Evolutionary conservation across 2,888 invertebrate genomes (phyloP), one percentile per base, ranked within the genome.

Genomic region (Toxonevra muliebris): DNA sequence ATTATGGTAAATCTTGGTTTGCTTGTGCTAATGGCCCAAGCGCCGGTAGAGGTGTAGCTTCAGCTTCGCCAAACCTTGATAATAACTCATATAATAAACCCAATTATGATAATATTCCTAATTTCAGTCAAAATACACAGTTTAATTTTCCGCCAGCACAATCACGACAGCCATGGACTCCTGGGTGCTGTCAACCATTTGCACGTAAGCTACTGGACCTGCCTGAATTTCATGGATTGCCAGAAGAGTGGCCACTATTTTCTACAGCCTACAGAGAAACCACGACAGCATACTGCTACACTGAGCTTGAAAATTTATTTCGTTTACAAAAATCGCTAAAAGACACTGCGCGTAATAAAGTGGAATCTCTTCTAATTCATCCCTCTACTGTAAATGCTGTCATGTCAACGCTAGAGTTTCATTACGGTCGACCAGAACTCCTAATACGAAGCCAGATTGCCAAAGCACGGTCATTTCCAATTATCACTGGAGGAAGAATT

Each of bases 211-310:
- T 69, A 40, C 52, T 59, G 15, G 66, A 66, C 42, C 41, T 69
- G 48, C 69, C 70, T 1, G 70, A 70, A 42, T n/a, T n/a, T n/a
- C n/a, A n/a, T n/a, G n/a, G n/a, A n/a, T n/a, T n/a, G n/a, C n/a
- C n/a, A n/a, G n/a, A 66, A n/a, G 59, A 64, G 20, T 69, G 67
- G 67, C 69, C 67, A 45, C 64, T 69, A 43, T 69, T 69, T 43
- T 53, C 57, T 17, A 61, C 54, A 3, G 59, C 62, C 1, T 69
- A 54, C 17, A 69, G 20, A 11, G n/a, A n/a, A n/a, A n/a, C n/a
- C n/a, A n/a, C n/a, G n/a, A n/a, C n/a, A n/a, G n/a, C n/a, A n/a
- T n/a, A n/a, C n/a, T n/a, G n/a, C n/a, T n/a, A n/a, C n/a, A n/a
- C n/a, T n/a, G n/a, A n/a, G n/a, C n/a, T n/a, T 10, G 66, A 69